Evolutionary conservation across 2,113 vertebrate species (phyloP).

Genomic region (Amphiprion ocellaris): DNA sequence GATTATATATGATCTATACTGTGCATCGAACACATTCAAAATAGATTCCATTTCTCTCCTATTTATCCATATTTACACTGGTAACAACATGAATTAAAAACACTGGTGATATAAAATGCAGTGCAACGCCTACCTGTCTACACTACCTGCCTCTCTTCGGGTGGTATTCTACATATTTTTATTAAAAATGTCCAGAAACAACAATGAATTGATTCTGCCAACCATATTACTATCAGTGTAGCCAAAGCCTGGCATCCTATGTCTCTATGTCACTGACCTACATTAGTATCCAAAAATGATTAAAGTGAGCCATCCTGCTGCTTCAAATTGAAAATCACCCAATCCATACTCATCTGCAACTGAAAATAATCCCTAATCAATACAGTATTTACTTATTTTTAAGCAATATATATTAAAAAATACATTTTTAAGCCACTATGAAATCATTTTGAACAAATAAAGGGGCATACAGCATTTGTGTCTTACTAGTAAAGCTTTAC

Average conservation of each 20-base stretch:
- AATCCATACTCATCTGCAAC: neutral
- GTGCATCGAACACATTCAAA: neutral
- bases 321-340: neutral
- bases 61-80: conserved; percentile 3
- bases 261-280: no score
- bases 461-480: neutral
- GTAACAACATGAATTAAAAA: conserved; percentile 7
- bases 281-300: no score
- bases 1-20: conserved; percentile 3
- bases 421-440: no score
- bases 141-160: neutral
- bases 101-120: neutral
- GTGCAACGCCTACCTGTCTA: neutral
- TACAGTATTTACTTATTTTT: neutral
- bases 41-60: neutral
- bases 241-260: neutral
- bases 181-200: neutral
- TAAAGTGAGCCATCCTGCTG: neutral
- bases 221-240: neutral
- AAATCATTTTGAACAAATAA: no score
- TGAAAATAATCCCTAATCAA: neutral
- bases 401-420: neutral
- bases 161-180: neutral
- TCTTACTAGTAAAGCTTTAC: neutral
- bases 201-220: neutral